These are phyloP conservation scores for Brienomyrus brachyistius DNA, from an alignment of 2,113 vertebrate species.

Conservation along the genomic window DNA sequence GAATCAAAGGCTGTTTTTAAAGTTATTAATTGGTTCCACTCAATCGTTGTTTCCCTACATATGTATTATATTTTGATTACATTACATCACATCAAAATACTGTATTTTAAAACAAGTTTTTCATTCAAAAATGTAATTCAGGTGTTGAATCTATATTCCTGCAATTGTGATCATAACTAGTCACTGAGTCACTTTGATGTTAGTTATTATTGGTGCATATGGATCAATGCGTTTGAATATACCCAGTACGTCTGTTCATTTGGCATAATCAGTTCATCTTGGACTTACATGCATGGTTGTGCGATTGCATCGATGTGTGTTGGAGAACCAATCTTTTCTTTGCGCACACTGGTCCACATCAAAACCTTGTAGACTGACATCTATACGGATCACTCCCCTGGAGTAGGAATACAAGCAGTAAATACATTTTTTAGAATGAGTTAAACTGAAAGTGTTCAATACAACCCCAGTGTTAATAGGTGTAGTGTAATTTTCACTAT, in stretches of 20 bases:
- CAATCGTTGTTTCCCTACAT: neutral
- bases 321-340: slow-evolving; percentile 75
- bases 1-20: neutral
- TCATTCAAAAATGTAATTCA: neutral
- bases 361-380: slow-evolving; percentile 75
- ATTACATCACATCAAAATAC: neutral
- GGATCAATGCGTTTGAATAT: neutral
- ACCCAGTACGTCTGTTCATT: neutral
- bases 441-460: neutral
- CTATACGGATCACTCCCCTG: slow-evolving; percentile 84
- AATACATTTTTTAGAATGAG: neutral
- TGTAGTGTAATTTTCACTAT: neutral
- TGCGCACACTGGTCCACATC: slow-evolving; percentile 79
- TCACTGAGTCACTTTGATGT: neutral
- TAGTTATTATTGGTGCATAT: neutral
- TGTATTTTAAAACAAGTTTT: neutral
- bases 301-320: slow-evolving; percentile 85
- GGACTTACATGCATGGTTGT: slow-evolving; percentile 84
- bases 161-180: neutral
- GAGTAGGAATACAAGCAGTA: slow-evolving; percentile 15
- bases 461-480: neutral
- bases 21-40: neutral
- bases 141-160: neutral
- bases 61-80: neutral
- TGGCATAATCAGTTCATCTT: neutral